Conservation (phyloP, 1,140 invertebrate genomes). For the Theocolax elegans region DNA sequence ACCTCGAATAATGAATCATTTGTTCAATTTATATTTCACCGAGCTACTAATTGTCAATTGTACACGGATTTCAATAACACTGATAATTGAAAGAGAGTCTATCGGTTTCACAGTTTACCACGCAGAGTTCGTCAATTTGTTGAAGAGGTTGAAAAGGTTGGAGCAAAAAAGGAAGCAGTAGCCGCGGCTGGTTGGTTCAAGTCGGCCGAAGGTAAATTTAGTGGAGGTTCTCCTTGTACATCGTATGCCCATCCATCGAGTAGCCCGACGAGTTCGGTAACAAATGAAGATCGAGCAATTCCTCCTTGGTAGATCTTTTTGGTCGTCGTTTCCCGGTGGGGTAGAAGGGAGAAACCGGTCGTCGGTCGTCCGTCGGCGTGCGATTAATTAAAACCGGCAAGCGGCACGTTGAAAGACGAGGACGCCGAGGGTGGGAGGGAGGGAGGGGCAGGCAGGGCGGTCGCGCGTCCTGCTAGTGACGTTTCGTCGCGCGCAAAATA, state of each 20-base stretch:
- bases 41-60: too few species aligned
- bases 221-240: too few species aligned
- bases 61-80: too few species aligned
- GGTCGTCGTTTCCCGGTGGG: neutral
- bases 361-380: neutral
- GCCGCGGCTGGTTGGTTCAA: too few species aligned
- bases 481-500: conserved; percentile 23
- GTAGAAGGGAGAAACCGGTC: neutral
- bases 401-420: neutral
- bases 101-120: neutral
- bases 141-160: too few species aligned
- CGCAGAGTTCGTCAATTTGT: neutral
- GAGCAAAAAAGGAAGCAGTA: too few species aligned
- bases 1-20: too few species aligned
- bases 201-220: too few species aligned
- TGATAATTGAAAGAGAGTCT: too few species aligned
- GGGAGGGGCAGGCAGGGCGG: too few species aligned
- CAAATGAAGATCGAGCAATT: conserved; percentile 24
- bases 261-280: conserved; percentile 11
- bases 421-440: too few species aligned
- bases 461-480: conserved; percentile 23
- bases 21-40: too few species aligned
- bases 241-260: conserved; percentile 14
- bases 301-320: neutral
- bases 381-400: conserved; percentile 28